Evolutionary conservation across 2,888 invertebrate genomes (phyloP).

Genomic region (Chloroclystis v-ata): DNA sequence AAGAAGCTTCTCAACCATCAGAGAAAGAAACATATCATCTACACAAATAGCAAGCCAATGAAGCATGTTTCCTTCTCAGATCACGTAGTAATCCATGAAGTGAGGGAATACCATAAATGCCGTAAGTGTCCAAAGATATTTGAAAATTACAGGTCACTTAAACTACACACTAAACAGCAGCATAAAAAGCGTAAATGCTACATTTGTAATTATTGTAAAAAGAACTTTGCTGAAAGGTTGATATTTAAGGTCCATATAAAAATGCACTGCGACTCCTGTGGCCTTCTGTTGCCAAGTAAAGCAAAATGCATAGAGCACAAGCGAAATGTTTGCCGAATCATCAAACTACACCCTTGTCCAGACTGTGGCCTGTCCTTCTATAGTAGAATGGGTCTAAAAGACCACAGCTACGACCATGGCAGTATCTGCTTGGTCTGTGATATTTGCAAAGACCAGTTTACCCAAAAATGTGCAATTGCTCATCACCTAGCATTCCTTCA

Average conservation of each 20-base stretch:
- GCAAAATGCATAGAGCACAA: slow-evolving; percentile 45
- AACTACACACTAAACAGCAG: slow-evolving; percentile 47
- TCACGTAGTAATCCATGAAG: slow-evolving; percentile 58
- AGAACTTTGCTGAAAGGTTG: slow-evolving; percentile 57
- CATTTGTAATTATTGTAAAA: slow-evolving; percentile 63
- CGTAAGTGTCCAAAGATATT: slow-evolving; percentile 62
- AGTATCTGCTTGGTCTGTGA: slow-evolving; percentile 50
- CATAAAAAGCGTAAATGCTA: slow-evolving; percentile 68
- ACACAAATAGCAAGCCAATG: slow-evolving; percentile 45
- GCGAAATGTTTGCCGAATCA: slow-evolving; percentile 42
- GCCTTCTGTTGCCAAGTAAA: slow-evolving; percentile 41
- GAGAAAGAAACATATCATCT: slow-evolving; percentile 56
- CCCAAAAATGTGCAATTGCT: slow-evolving; percentile 48
- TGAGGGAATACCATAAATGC: slow-evolving; percentile 60
- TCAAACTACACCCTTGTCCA: slow-evolving; percentile 51
- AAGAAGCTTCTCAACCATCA: slow-evolving; percentile 56
- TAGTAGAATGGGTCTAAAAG: slow-evolving; percentile 59
- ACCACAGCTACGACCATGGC: slow-evolving; percentile 57
- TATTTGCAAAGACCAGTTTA: slow-evolving; percentile 59
- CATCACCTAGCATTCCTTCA: slow-evolving; percentile 60
- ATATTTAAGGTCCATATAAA: slow-evolving; percentile 67
- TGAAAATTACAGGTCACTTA: slow-evolving; percentile 47
- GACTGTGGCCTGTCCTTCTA: slow-evolving; percentile 48
- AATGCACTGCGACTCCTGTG: slow-evolving; percentile 61
- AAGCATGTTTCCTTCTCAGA: slow-evolving; percentile 66